A percentile compares a stretch with the other conserved stretches of the same genome.
Conservation (phyloP, 2,113 vertebrate genomes). For the Ranitomeya variabilis region DNA sequence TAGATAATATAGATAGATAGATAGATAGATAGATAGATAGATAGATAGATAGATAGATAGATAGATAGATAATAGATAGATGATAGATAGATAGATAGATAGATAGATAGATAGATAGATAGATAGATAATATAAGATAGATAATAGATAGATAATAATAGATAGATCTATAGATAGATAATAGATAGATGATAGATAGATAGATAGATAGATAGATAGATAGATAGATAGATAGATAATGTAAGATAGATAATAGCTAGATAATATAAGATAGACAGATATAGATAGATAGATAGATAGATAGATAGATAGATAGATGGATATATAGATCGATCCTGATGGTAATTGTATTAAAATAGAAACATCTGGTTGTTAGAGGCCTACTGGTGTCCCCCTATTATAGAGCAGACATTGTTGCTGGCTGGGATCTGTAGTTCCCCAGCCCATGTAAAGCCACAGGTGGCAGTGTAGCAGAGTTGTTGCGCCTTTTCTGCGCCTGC, state of each 20-base stretch:
- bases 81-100: constrained; percentile 21
- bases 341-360: background rate
- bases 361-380: background rate
- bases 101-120: constrained; percentile 13
- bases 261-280: too few relatives aligned
- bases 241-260: too few relatives aligned
- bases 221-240: too few relatives aligned
- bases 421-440: constrained; percentile 16
- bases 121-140: background rate
- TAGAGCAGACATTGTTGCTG: too few relatives aligned
- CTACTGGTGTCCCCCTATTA: background rate
- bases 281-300: too few relatives aligned
- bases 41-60: constrained; percentile 23
- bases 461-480: background rate
- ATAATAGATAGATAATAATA: too few relatives aligned
- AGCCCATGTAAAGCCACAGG: background rate
- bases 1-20: background rate
- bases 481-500: constrained; percentile 9
- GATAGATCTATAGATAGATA: too few relatives aligned
- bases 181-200: too few relatives aligned
- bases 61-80: constrained; percentile 11
- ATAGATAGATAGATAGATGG: background rate
- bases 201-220: too few relatives aligned
- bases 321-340: background rate
- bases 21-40: constrained; percentile 22